phyloP scores from a whole-genome alignment of 2,797 vertebrate species.

The Gadopsis bispinosus region DNA sequence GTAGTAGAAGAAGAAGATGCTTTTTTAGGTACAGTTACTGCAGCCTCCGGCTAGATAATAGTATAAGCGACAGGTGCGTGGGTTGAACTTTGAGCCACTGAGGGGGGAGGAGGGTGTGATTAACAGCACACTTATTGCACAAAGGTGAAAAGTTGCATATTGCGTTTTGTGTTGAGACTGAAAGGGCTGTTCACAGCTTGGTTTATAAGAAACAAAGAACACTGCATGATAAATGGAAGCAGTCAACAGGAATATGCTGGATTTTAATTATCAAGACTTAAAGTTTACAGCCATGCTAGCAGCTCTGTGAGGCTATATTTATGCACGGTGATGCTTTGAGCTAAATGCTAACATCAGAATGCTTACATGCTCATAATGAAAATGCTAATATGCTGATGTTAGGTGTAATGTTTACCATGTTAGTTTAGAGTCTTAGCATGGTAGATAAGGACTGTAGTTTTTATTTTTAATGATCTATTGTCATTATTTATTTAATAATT shows the following conservation, averaged over 20 bases:
- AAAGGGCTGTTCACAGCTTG: constrained; percentile 7
- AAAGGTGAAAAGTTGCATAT: constrained; percentile 5
- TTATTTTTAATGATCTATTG: no score
- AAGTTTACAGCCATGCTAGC: not conserved
- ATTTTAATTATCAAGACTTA: not conserved
- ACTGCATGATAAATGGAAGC: not conserved
- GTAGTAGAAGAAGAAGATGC: constrained; percentile 4
- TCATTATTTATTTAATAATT: no score
- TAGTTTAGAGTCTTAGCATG: not conserved
- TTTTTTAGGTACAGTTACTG: constrained; percentile 11
- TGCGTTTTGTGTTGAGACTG: not conserved
- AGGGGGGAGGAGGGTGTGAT: constrained; percentile 4
- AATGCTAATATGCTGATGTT: not conserved
- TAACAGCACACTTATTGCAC: not conserved
- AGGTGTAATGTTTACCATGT: not conserved
- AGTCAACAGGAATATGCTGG: not conserved
- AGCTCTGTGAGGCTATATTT: not conserved
- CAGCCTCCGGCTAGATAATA: constrained; percentile 13
- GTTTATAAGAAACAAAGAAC: not conserved
- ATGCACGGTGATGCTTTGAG: not conserved
- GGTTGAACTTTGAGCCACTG: constrained; percentile 25
- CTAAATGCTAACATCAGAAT: not conserved
- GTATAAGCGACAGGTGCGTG: constrained; percentile 36
- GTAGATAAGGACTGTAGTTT: not conserved
- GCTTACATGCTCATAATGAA: not conserved